These are phyloP conservation scores for Lasiurus borealis DNA, from an alignment of 2,113 vertebrate genomes.

Conservation along the genomic window DNA sequence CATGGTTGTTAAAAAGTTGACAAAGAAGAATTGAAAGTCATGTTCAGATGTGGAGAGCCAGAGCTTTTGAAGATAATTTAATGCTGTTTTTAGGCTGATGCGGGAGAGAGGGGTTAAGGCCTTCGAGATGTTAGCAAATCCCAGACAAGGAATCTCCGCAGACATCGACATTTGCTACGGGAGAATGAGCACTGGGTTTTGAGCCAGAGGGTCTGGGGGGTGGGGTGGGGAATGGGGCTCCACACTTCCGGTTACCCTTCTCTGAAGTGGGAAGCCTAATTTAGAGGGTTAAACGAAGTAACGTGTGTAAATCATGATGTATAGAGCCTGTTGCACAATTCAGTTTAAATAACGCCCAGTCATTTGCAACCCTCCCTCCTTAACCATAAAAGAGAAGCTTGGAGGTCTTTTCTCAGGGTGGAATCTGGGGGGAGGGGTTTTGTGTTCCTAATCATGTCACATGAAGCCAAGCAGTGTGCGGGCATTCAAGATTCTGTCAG, in stretches of 20 bases:
- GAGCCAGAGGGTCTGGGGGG: background rate
- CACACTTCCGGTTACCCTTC: background rate
- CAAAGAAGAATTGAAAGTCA: constrained; percentile 35
- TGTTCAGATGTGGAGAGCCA: background rate
- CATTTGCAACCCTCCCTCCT: background rate
- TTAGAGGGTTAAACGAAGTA: background rate
- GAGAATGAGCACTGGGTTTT: background rate
- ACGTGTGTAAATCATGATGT: background rate
- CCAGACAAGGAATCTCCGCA: background rate
- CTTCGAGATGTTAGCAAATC: background rate
- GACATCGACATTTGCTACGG: background rate
- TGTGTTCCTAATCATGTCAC: background rate
- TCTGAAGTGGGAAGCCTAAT: background rate
- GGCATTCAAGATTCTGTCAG: background rate
- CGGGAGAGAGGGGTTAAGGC: background rate
- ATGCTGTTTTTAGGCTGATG: background rate
- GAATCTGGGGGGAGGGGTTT: background rate
- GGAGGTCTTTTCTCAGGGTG: background rate
- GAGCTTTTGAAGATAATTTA: background rate
- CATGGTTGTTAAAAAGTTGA: constrained; percentile 49
- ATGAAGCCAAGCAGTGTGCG: background rate
- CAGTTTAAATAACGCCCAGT: background rate
- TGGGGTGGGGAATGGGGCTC: background rate
- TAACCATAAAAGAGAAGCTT: background rate
- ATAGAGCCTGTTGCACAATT: background rate